phyloP scores from a whole-genome alignment of 1,140 invertebrate species.

The Philopotamus ludificatus region DNA sequence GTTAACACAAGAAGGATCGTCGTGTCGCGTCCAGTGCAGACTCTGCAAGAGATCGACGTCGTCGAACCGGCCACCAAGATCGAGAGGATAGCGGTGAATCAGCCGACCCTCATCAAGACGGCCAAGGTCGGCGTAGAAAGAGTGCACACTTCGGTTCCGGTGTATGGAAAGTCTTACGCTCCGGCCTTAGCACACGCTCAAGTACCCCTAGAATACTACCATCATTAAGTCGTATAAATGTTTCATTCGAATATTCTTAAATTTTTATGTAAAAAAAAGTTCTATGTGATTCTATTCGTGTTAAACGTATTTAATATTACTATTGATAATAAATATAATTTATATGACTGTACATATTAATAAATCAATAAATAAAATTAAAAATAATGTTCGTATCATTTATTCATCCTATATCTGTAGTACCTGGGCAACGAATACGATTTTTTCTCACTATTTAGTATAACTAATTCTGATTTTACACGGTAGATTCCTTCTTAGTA shows the following conservation, averaged over 20 bases:
- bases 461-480: no score
- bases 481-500: no score
- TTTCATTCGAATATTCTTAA: background rate
- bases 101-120: slow-evolving; percentile 39
- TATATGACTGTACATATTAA: no score
- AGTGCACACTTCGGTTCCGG: slow-evolving; percentile 38
- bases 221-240: no score
- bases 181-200: slow-evolving; percentile 37
- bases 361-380: no score
- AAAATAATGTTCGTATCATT: no score
- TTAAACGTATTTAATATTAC: background rate
- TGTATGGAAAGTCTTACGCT: slow-evolving; percentile 37
- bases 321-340: background rate
- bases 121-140: slow-evolving; percentile 35
- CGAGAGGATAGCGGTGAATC: slow-evolving; percentile 34
- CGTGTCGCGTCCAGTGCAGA: slow-evolving; percentile 62
- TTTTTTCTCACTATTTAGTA: no score
- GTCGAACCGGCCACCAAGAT: slow-evolving; percentile 47
- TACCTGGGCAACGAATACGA: no score
- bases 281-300: background rate
- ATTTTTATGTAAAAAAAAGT: background rate
- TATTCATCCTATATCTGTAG: no score
- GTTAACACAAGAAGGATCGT: slow-evolving; percentile 64
- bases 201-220: slow-evolving; percentile 38
- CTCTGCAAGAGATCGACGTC: slow-evolving; percentile 55